phyloP scores from a whole-genome alignment of 2,797 vertebrate species.

The Gallirallus australis region DNA sequence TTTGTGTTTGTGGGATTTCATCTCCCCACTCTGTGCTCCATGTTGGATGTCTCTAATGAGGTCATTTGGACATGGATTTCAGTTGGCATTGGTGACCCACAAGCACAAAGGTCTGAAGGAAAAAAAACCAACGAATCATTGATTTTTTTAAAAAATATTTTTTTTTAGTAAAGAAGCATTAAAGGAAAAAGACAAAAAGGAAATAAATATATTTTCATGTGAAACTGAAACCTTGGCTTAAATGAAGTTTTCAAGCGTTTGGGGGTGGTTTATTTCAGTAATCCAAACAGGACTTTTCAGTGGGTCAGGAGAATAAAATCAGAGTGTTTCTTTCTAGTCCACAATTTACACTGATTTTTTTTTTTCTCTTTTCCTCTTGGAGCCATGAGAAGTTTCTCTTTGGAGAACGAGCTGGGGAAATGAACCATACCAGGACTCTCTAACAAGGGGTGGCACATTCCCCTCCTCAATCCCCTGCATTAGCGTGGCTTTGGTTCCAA shows the following conservation, averaged over 20 bases:
- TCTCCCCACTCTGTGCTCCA: background rate
- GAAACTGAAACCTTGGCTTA: background rate
- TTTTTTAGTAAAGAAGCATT: background rate
- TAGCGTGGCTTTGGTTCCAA: background rate
- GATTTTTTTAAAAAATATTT: too few species aligned
- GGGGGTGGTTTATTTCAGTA: background rate
- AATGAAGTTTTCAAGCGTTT: background rate
- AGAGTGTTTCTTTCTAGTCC: background rate
- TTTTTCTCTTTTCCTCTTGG: background rate
- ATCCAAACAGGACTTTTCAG: background rate
- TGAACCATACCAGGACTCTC: background rate
- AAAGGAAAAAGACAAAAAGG: background rate
- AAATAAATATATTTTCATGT: background rate
- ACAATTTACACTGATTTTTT: background rate
- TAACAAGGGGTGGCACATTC: accelerated
- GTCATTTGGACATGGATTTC: background rate
- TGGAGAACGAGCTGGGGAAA: background rate
- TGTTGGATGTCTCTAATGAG: background rate
- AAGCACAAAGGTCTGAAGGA: background rate
- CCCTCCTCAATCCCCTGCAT: accelerated
- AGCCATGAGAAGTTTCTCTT: background rate
- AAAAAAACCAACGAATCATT: too few species aligned
- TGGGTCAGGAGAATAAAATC: background rate
- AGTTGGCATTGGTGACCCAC: background rate
- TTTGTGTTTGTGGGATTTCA: background rate